Evolutionary conservation across 2,888 invertebrate species (phyloP), one percentile per base, ranked within the genome.

Genomic region (Orthosia incerta): DNA sequence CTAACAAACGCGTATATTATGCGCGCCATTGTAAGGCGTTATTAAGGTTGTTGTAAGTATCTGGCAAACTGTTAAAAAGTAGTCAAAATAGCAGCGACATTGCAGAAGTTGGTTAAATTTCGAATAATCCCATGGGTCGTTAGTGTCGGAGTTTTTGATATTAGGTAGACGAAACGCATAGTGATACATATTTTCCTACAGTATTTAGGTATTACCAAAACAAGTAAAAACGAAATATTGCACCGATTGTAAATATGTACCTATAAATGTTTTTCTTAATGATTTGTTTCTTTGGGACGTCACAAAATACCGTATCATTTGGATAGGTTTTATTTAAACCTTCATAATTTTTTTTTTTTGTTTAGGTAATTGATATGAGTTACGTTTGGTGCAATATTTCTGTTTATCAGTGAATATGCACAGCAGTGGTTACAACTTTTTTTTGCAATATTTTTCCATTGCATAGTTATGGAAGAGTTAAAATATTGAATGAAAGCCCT

Each of bases 161-260:
- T 65, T 80, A 82, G 45, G 53, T 60, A 76, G 69, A 51, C 60
- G 13, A 66, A 80, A 56, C 46, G 46, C n/a, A 60, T 56, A 95
- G 89, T 94, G 92, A 93, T 84, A 71, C 50, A 82, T 78, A 66
- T 69, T 69, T 66, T 69, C 64, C 65, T 66, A 78, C 78, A 79
- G 79, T 82, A 79, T 79, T 79, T 78, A 78, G 79, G 46, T 66
- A 66, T 70, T 77, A 77, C 67, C 77, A 80, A 77, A 77, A 75
- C 66, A 51, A 76, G 18, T 64, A 15, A 59, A 16, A 55, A 20
- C 23, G 20, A 64, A 74, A 55, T 75, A 75, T 80, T 80, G 76
- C 76, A 80, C 61, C 39, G 11, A 46, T 66, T 39, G 51, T 55
- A 23, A 61, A 75, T 20, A 39, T 39, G 9, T 39, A 39, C 7